Evolutionary conservation across 2,888 invertebrate genomes (phyloP).

Genomic region (Amorpha juglandis): DNA sequence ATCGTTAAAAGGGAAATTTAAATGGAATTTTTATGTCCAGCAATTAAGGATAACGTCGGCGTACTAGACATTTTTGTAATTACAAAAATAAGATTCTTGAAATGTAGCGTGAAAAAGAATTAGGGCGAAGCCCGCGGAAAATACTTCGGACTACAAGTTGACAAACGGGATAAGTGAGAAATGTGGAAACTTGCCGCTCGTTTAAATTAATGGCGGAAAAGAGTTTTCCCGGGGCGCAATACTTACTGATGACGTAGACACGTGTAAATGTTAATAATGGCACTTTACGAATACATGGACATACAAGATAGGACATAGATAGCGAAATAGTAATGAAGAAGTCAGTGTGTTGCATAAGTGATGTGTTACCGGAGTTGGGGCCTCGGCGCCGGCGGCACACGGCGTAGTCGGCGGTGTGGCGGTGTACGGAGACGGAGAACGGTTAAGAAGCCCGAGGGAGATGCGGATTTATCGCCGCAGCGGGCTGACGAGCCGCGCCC

Average conservation of each 20-base stretch:
- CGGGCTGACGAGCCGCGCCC: constrained; percentile 64
- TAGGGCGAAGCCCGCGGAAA: constrained; percentile 76
- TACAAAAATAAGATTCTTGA: constrained; percentile 85
- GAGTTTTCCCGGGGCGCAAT: background rate
- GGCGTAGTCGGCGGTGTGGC: constrained; percentile 40
- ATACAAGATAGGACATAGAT: too few relatives aligned
- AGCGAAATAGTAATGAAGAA: background rate
- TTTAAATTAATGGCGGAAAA: constrained; percentile 45
- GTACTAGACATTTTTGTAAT: constrained; percentile 85
- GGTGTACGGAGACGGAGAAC: constrained; percentile 72
- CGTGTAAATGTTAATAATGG: background rate
- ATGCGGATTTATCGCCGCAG: constrained; percentile 78
- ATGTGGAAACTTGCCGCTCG: constrained; percentile 55
- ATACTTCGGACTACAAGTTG: constrained; percentile 66
- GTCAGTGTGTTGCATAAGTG: background rate
- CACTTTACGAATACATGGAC: background rate
- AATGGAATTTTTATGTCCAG: constrained; percentile 85
- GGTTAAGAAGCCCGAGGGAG: constrained; percentile 79
- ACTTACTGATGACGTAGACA: background rate
- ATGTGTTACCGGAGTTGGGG: background rate
- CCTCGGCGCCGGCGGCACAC: background rate
- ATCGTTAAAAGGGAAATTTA: constrained; percentile 85
- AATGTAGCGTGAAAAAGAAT: constrained; percentile 85
- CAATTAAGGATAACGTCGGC: constrained; percentile 84
- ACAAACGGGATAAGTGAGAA: constrained; percentile 69